Evolutionary conservation across 1,140 invertebrate species (phyloP).

Genomic region (Tigriopus japonicus): DNA sequence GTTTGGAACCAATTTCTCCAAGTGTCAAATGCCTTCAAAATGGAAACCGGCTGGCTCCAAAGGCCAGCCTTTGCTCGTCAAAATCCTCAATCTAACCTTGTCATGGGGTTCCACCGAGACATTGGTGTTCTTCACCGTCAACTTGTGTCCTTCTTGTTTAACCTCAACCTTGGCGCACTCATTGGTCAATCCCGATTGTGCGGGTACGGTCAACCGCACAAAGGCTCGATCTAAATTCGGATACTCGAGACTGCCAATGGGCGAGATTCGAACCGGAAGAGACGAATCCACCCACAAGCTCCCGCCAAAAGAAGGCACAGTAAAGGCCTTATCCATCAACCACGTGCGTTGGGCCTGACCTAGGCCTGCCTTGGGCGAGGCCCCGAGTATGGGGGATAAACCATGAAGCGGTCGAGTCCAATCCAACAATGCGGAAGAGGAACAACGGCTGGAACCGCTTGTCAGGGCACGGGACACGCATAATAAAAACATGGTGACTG

Average conservation of each 20-base stretch:
- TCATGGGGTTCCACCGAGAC: background rate
- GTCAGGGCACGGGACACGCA: no score
- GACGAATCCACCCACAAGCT: background rate
- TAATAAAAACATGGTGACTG: no score
- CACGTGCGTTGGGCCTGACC: background rate
- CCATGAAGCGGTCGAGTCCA: no score
- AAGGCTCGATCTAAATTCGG: slow-evolving; percentile 5
- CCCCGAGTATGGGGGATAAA: no score
- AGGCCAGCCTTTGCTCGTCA: no score
- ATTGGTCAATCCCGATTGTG: background rate
- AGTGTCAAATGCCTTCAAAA: no score
- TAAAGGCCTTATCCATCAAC: background rate
- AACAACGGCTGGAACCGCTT: no score
- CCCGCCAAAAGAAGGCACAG: slow-evolving; percentile 4
- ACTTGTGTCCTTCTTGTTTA: background rate
- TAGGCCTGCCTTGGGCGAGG: no score
- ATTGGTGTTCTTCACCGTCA: background rate
- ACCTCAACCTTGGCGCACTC: background rate
- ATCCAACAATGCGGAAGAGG: no score
- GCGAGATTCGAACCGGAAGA: background rate
- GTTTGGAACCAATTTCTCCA: no score
- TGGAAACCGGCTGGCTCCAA: no score
- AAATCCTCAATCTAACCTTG: background rate
- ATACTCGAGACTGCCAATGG: background rate
- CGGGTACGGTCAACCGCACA: background rate